Percentiles rank a stretch among this genome's conserved stretches.
phyloP scores from a whole-genome alignment of 2,113 vertebrate species.

The Peromyscus maniculatus region DNA sequence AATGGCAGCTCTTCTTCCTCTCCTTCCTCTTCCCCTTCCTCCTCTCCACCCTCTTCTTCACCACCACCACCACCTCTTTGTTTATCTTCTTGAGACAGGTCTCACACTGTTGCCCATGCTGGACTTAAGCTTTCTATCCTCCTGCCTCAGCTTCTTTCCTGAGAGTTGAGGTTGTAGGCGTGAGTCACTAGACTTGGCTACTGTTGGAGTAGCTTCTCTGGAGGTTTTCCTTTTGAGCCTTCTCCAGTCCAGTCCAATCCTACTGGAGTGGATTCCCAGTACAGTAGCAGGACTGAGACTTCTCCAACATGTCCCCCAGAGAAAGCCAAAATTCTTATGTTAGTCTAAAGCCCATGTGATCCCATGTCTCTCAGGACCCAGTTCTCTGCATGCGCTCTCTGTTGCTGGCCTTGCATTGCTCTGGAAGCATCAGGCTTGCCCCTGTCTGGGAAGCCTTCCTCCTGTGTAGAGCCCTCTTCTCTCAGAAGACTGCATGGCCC shows the following conservation, averaged over 20 bases:
- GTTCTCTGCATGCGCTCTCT: accelerated
- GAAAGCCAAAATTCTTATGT: not conserved
- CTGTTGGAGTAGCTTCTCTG: not conserved
- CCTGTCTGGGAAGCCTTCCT: not conserved
- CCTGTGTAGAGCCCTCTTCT: not conserved
- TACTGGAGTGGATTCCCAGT: not conserved
- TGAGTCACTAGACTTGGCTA: not conserved
- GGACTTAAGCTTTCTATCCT: not conserved
- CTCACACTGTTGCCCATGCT: not conserved
- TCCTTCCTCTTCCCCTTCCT: too few species aligned
- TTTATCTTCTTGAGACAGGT: not conserved
- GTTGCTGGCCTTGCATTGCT: not conserved
- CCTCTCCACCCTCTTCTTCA: not conserved
- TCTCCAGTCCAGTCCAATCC: not conserved
- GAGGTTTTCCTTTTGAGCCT: not conserved
- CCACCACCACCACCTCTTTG: not conserved
- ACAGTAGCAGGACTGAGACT: not conserved
- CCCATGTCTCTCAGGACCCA: not conserved
- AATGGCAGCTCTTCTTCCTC: not conserved
- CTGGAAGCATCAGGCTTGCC: not conserved
- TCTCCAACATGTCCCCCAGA: not conserved
- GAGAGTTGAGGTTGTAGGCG: too few species aligned
- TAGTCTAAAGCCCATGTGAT: not conserved
- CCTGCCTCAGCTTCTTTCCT: not conserved
- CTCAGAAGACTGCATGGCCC: not conserved